Percentiles rank a stretch among this genome's conserved stretches.
These are phyloP conservation scores for Platyrinchus mystaceus DNA, from an alignment of 2,797 vertebrate genomes.

Conservation along the genomic window DNA sequence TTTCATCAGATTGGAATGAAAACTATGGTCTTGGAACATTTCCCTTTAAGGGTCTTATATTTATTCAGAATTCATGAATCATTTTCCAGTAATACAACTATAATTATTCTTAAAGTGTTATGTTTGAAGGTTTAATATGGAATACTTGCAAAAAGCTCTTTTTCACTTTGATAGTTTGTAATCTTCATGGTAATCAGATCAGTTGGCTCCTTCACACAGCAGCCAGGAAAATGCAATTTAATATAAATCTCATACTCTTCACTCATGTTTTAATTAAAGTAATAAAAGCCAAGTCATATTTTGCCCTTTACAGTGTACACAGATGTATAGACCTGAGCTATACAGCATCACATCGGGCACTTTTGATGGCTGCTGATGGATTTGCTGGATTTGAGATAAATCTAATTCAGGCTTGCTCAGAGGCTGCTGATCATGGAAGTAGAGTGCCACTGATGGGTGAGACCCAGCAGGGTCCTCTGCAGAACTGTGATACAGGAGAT, in stretches of 20 bases:
- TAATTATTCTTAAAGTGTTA: conserved; percentile 82
- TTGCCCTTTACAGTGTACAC: conserved; percentile 72
- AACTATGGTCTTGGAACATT: conserved; percentile 70
- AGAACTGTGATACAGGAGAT: neutral
- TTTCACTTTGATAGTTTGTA: conserved; percentile 78
- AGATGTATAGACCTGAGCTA: conserved; percentile 39
- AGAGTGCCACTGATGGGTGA: neutral
- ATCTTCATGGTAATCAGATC: conserved; percentile 77
- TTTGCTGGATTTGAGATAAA: neutral
- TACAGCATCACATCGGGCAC: neutral
- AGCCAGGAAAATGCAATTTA: conserved; percentile 72
- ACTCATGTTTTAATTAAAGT: conserved; percentile 79
- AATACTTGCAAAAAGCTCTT: conserved; percentile 77
- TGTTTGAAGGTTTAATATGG: conserved; percentile 80
- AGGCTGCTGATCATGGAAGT: neutral
- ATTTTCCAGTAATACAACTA: conserved; percentile 75
- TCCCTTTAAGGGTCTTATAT: conserved; percentile 74
- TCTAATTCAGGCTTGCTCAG: neutral
- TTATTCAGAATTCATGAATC: conserved; percentile 81
- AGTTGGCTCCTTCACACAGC: conserved; percentile 59
- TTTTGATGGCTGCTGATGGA: neutral
- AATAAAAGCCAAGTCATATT: conserved; percentile 72
- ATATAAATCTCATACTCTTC: conserved; percentile 68
- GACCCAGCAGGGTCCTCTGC: accelerated
- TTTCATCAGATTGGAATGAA: conserved; percentile 75